Conservation (phyloP, 2,797 vertebrate genomes). For the Cirrhinus molitorella region DNA sequence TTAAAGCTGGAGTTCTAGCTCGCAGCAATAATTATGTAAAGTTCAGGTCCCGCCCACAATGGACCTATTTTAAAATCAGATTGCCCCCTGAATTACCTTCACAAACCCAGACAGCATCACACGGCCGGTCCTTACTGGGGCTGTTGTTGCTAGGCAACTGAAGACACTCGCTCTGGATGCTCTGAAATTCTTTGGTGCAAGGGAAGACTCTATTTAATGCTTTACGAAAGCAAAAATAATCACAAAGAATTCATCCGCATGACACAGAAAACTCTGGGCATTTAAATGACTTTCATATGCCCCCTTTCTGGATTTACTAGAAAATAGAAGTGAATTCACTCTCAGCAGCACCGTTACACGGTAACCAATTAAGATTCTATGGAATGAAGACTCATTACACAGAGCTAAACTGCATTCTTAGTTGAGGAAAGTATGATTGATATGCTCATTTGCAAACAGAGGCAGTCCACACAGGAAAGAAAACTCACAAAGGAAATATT, state of each 20-base stretch:
- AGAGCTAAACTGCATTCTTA: constrained; percentile 1
- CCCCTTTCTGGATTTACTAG: not conserved
- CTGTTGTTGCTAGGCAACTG: constrained; percentile 87
- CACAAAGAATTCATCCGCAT: constrained; percentile 55
- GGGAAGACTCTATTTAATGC: constrained; percentile 79
- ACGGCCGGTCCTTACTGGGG: constrained; percentile 75
- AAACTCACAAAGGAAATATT: not conserved
- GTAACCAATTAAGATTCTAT: not conserved
- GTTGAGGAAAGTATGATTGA: constrained; percentile 20
- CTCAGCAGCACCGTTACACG: not conserved
- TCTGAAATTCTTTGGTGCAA: constrained; percentile 84
- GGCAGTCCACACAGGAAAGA: not conserved
- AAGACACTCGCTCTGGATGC: constrained; percentile 81
- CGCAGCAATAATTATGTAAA: constrained; percentile 70
- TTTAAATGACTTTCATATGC: not conserved
- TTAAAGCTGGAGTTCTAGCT: constrained; percentile 65
- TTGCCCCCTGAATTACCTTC: constrained; percentile 86
- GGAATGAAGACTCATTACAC: constrained; percentile 1
- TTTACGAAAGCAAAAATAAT: constrained; percentile 67
- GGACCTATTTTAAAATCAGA: constrained; percentile 83
- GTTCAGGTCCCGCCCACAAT: constrained; percentile 80
- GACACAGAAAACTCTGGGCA: not conserved
- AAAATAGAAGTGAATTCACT: not conserved
- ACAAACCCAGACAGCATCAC: constrained; percentile 78
- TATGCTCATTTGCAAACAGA: not conserved